A percentile compares a stretch with the other conserved stretches of the same genome.
These are phyloP conservation scores for Nesospiza acunhae DNA, from an alignment of 2,113 vertebrate species.

Conservation along the genomic window DNA sequence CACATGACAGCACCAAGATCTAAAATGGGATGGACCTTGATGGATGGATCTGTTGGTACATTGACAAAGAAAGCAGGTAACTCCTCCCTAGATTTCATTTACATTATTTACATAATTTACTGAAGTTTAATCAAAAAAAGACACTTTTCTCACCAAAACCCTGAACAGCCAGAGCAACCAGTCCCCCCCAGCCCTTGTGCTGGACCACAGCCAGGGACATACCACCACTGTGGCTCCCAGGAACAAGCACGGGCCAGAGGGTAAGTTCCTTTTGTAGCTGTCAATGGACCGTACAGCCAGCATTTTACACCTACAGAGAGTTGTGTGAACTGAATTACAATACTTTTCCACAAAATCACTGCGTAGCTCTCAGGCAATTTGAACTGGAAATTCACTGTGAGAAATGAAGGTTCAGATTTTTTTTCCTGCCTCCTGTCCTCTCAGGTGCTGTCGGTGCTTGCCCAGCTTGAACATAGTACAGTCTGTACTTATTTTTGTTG, in stretches of 20 bases:
- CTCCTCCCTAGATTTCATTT: neutral
- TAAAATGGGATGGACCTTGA: neutral
- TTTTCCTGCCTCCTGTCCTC: neutral
- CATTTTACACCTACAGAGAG: neutral
- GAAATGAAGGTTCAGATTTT: neutral
- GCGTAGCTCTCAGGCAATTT: neutral
- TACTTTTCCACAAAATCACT: neutral
- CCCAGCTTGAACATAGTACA: neutral
- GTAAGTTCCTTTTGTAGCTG: neutral
- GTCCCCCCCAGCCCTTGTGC: neutral
- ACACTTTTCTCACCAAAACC: neutral
- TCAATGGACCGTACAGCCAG: neutral
- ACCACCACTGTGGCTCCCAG: neutral
- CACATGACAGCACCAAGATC: fast-evolving
- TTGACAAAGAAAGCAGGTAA: neutral
- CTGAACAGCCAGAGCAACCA: neutral
- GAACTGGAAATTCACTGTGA: neutral
- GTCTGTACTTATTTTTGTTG: neutral
- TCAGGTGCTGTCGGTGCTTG: neutral
- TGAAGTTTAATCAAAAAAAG: neutral
- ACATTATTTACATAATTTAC: neutral
- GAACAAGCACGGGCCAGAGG: neutral
- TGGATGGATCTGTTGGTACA: neutral
- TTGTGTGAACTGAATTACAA: neutral
- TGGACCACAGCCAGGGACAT: neutral